phyloP scores from a whole-genome alignment of 2,888 invertebrate genomes.

The Cheilosia soror region DNA sequence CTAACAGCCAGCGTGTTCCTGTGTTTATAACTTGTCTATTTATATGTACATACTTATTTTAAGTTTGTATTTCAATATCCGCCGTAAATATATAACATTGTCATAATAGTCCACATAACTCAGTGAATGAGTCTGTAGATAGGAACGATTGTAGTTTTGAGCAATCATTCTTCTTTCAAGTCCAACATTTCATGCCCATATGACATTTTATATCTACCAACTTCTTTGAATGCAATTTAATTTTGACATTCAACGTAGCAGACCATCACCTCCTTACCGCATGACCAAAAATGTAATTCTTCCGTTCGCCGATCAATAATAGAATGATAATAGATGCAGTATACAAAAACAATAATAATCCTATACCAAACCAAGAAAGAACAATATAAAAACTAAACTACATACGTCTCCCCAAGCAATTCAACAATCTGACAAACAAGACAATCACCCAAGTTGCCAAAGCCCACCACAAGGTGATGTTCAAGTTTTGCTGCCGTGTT shows the following conservation, averaged over 20 bases:
- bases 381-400: slow-evolving; percentile 50
- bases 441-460: slow-evolving; percentile 60
- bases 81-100: no score
- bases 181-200: slow-evolving; percentile 2
- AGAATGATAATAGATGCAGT: slow-evolving; percentile 65
- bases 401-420: slow-evolving; percentile 64
- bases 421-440: slow-evolving; percentile 72
- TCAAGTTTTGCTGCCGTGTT: slow-evolving; percentile 42
- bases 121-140: no score
- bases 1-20: no score
- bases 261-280: slow-evolving; percentile 18
- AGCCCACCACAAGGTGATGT: slow-evolving; percentile 49
- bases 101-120: no score
- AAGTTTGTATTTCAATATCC: no score
- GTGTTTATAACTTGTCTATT: no score
- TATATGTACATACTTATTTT: no score
- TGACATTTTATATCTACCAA: slow-evolving; percentile 9
- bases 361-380: slow-evolving; percentile 25
- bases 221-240: slow-evolving; percentile 14
- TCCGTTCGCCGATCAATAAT: slow-evolving; percentile 24
- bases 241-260: slow-evolving; percentile 42
- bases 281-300: slow-evolving; percentile 44
- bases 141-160: no score
- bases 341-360: slow-evolving; percentile 30
- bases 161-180: neutral